These are phyloP conservation scores for Tetragonisca angustula DNA, from an alignment of 2,888 invertebrate genomes.

Conservation along the genomic window DNA sequence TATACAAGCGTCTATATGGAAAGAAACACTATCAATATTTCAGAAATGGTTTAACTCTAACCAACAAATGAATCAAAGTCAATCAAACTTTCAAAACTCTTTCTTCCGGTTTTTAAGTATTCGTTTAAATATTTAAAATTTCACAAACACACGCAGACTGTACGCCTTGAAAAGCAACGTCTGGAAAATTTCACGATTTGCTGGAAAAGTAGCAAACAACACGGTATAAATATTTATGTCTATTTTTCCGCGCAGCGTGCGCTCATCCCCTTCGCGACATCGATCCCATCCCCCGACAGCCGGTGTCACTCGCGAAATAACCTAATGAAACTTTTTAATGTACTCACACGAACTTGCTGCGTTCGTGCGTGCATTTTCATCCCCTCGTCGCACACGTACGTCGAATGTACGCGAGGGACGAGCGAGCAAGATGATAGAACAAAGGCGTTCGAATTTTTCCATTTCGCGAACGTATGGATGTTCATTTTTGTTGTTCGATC, in stretches of 20 bases:
- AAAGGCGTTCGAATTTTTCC: conserved; percentile 54
- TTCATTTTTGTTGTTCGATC: conserved; percentile 64
- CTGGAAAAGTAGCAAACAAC: conserved; percentile 21
- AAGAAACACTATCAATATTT: no score
- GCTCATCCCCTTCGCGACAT: conserved; percentile 21
- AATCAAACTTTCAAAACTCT: no score
- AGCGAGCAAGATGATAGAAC: not conserved
- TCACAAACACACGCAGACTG: no score
- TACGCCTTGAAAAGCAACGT: not conserved
- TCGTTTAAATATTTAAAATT: no score
- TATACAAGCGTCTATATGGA: no score
- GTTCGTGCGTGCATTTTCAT: not conserved
- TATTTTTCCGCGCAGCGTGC: not conserved
- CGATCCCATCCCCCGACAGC: not conserved
- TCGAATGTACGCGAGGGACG: no score
- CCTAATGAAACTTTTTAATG: conserved; percentile 55
- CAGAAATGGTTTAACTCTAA: no score
- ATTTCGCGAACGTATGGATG: conserved; percentile 64
- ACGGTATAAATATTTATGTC: conserved; percentile 42
- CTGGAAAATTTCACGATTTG: not conserved
- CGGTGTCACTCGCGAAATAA: conserved; percentile 22
- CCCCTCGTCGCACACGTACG: not conserved
- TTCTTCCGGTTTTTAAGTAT: no score
- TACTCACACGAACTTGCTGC: conserved; percentile 16
- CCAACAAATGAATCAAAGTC: no score